Evolutionary conservation across 2,888 invertebrate species (phyloP).

Genomic region (Nymphalis polychloros): DNA sequence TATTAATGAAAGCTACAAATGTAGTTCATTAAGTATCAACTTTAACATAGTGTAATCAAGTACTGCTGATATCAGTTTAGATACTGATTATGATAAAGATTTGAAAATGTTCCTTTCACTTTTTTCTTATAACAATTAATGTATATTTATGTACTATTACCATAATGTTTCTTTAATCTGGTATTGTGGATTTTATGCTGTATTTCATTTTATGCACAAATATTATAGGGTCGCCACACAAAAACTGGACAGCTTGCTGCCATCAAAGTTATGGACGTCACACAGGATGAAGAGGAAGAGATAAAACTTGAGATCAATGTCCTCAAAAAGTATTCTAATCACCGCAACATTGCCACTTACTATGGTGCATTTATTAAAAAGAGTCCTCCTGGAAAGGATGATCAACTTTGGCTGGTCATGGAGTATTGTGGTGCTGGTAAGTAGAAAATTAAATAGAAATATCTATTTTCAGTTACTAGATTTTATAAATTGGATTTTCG

Average conservation of each 20-base stretch:
- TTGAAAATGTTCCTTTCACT: too few species aligned
- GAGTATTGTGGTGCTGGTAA: slow-evolving; percentile 99
- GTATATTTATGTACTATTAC: background rate
- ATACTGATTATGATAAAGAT: too few species aligned
- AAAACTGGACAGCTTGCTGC: slow-evolving; percentile 99
- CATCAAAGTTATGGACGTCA: slow-evolving; percentile 99
- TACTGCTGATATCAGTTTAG: too few species aligned
- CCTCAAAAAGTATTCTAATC: slow-evolving; percentile 98
- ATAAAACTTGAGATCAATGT: slow-evolving; percentile 99
- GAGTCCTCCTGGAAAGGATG: slow-evolving; percentile 98
- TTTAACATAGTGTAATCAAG: too few species aligned
- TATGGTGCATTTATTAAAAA: slow-evolving; percentile 99
- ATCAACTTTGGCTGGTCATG: slow-evolving; percentile 99
- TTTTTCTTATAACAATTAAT: too few species aligned
- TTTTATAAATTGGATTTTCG: too few species aligned
- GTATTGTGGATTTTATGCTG: background rate
- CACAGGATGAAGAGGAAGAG: slow-evolving; percentile 99
- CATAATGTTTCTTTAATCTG: background rate
- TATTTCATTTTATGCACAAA: background rate
- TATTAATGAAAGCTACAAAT: too few species aligned
- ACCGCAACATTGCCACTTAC: slow-evolving; percentile 99
- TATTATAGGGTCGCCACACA: slow-evolving; percentile 95
- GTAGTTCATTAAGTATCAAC: too few species aligned
- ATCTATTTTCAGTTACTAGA: background rate
- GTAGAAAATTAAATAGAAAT: slow-evolving; percentile 36